Conservation (phyloP, 2,113 vertebrate species). For the Nothocercus julius region DNA sequence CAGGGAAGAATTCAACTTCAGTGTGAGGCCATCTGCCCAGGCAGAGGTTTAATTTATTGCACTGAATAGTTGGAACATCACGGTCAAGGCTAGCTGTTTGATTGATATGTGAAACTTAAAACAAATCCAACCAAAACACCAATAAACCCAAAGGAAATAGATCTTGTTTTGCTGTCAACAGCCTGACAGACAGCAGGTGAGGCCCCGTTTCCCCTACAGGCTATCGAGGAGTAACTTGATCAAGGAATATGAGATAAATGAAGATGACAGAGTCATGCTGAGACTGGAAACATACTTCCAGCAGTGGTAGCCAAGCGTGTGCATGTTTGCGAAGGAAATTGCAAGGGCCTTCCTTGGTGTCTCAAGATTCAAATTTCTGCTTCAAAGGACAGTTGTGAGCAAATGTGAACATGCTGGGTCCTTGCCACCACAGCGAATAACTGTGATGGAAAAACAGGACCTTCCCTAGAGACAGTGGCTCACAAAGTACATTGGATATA, state of each 20-base stretch:
- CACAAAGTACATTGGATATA: background rate
- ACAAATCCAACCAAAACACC: conserved; percentile 14
- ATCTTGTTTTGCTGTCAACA: conserved; percentile 55
- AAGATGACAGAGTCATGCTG: conserved; percentile 53
- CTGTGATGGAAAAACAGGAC: background rate
- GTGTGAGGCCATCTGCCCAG: background rate
- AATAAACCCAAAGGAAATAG: conserved; percentile 28
- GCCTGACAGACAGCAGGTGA: conserved; percentile 3
- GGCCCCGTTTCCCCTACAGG: conserved; percentile 27
- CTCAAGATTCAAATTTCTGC: conserved; percentile 3
- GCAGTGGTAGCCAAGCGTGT: background rate
- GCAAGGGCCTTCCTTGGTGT: background rate
- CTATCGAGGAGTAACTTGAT: conserved; percentile 23
- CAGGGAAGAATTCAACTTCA: background rate
- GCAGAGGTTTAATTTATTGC: background rate
- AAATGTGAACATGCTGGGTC: background rate
- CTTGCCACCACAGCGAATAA: background rate
- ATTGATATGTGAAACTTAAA: conserved; percentile 12
- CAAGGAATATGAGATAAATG: conserved; percentile 19
- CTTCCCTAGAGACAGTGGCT: background rate
- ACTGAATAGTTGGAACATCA: background rate
- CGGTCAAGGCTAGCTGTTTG: background rate
- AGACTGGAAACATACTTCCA: conserved; percentile 43
- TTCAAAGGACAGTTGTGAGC: conserved; percentile 13
- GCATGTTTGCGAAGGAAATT: background rate